These are phyloP conservation scores for Agapornis canus DNA, from an alignment of 2,797 vertebrate species.

Conservation along the genomic window DNA sequence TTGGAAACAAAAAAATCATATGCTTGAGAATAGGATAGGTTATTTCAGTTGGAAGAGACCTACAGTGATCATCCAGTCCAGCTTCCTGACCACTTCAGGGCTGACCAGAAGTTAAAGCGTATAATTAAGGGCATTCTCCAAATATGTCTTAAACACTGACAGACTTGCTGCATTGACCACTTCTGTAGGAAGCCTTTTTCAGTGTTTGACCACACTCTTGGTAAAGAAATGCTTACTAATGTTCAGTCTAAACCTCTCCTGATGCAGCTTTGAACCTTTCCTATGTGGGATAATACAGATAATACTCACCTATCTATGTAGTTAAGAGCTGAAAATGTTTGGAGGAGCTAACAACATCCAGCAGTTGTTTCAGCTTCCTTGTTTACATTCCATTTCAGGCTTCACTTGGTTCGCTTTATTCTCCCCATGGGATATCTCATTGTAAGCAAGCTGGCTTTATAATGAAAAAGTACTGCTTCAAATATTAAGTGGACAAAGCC, in stretches of 20 bases:
- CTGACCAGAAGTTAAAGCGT: neutral
- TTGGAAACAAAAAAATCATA: neutral
- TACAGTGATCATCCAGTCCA: neutral
- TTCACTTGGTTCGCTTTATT: neutral
- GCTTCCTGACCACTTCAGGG: neutral
- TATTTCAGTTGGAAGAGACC: neutral
- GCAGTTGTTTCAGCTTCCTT: neutral
- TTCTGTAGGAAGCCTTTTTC: neutral
- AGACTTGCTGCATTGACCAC: fast-evolving
- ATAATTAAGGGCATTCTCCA: neutral
- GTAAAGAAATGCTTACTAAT: neutral
- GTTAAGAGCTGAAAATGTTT: neutral
- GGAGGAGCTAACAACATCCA: neutral
- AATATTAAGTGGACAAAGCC: neutral
- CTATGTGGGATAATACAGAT: neutral
- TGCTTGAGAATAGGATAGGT: neutral
- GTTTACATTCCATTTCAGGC: neutral
- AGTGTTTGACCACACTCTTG: neutral
- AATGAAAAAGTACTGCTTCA: neutral
- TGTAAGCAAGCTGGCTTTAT: neutral
- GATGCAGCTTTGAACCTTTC: neutral
- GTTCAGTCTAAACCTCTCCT: neutral
- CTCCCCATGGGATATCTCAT: neutral
- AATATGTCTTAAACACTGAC: neutral
- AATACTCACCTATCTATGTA: neutral